phyloP scores from a whole-genome alignment of 1,140 invertebrate genomes.

The Maconellicoccus hirsutus region DNA sequence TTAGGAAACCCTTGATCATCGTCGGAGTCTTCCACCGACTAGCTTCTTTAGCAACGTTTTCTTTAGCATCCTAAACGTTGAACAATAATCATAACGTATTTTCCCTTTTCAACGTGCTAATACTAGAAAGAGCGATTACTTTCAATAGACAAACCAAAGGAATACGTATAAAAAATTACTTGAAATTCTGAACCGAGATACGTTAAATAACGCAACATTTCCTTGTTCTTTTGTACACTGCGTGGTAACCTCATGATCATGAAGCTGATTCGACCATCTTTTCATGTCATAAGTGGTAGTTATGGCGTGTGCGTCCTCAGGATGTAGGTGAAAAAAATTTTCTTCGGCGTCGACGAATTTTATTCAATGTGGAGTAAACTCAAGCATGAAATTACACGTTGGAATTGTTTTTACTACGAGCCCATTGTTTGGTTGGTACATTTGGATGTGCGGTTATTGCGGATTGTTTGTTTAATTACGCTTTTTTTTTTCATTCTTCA shows the following conservation, averaged over 20 bases:
- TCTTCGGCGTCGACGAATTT: neutral
- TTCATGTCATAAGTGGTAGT: too few species aligned
- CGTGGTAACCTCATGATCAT: too few species aligned
- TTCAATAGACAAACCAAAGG: too few species aligned
- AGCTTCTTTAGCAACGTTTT: neutral
- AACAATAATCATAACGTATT: neutral
- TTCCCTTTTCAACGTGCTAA: neutral
- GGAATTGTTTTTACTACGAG: neutral
- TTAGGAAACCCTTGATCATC: neutral
- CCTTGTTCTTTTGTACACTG: too few species aligned
- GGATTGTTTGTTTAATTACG: neutral
- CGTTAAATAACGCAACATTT: constrained; percentile 1
- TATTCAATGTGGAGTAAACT: neutral
- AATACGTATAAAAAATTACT: too few species aligned
- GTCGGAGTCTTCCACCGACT: neutral
- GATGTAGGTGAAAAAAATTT: too few species aligned
- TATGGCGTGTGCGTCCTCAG: too few species aligned
- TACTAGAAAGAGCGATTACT: too few species aligned
- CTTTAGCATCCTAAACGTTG: neutral
- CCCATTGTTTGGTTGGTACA: neutral
- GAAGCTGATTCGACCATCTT: too few species aligned
- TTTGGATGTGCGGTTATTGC: neutral
- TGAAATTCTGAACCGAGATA: neutral
- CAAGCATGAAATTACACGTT: neutral
- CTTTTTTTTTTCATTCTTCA: neutral